Evolutionary conservation across 1,140 invertebrate genomes (phyloP).

Genomic region (Thalassaphorura encarpata): DNA sequence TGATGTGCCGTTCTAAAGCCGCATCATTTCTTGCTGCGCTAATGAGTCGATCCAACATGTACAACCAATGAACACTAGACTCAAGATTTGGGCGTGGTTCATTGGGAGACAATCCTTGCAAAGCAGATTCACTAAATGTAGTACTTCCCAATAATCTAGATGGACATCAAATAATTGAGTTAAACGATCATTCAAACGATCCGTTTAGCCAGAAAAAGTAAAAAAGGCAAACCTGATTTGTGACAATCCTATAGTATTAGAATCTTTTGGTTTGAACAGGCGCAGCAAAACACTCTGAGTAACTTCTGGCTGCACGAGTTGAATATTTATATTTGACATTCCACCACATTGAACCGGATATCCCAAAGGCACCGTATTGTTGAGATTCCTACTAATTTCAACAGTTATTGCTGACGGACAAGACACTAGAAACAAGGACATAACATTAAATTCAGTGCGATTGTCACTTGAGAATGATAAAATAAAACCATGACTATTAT

Average conservation of each 20-base stretch:
- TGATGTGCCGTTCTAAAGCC: constrained; percentile 30
- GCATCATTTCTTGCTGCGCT: constrained; percentile 12
- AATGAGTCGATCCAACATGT: constrained; percentile 29
- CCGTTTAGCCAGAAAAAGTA: too few relatives aligned
- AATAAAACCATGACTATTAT: constrained; percentile 31
- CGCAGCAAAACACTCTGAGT: constrained; percentile 48
- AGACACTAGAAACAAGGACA: constrained; percentile 39
- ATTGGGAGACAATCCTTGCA: constrained; percentile 34
- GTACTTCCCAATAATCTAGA: constrained; percentile 72
- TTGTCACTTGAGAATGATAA: neutral
- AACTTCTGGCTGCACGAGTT: constrained; percentile 67
- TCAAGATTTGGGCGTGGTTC: constrained; percentile 22
- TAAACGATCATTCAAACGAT: too few relatives aligned
- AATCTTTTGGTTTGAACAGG: constrained; percentile 73
- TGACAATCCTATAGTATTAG: constrained; percentile 73
- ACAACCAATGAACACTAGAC: constrained; percentile 32
- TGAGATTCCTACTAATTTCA: constrained; percentile 54
- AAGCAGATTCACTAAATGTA: constrained; percentile 51
- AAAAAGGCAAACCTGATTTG: too few relatives aligned
- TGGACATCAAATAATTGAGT: too few relatives aligned
- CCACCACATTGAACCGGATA: constrained; percentile 68
- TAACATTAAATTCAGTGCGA: too few relatives aligned
- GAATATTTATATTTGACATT: constrained; percentile 71
- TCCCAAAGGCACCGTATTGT: constrained; percentile 49
- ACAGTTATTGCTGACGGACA: constrained; percentile 82